Conservation (phyloP, 2,113 vertebrate species). For the Pungitius pungitius region DNA sequence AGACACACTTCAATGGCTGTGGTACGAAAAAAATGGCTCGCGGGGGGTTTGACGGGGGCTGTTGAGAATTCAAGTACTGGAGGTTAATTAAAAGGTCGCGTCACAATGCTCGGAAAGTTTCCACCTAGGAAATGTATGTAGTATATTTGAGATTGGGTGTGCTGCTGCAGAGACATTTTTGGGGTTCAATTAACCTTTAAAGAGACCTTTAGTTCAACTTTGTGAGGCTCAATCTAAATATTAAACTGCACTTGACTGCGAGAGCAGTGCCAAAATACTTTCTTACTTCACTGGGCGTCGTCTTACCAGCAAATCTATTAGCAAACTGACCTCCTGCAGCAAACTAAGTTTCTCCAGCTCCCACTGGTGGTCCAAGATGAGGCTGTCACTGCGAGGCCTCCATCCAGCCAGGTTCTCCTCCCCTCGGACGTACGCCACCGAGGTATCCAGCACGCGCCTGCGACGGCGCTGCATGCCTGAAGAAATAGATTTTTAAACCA, state of each 20-base stretch:
- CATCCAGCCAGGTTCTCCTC: slow-evolving; percentile 98
- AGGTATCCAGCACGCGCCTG: slow-evolving; percentile 93
- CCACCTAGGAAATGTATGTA: neutral
- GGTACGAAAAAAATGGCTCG: neutral
- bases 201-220: neutral
- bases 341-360: slow-evolving; percentile 98
- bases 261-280: neutral
- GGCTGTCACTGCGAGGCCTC: slow-evolving; percentile 96
- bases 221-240: neutral
- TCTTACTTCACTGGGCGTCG: neutral
- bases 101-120: neutral
- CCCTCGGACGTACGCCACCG: slow-evolving; percentile 94
- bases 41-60: neutral
- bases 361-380: slow-evolving; percentile 98
- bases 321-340: slow-evolving; percentile 87
- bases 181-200: neutral
- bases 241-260: neutral
- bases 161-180: neutral
- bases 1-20: neutral
- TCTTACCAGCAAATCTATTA: neutral
- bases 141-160: neutral
- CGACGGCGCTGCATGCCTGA: slow-evolving; percentile 96
- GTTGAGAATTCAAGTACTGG: neutral
- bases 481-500: neutral
- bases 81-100: neutral